Conservation (phyloP, 2,888 invertebrate species). For the Cerastis rubricosa region DNA sequence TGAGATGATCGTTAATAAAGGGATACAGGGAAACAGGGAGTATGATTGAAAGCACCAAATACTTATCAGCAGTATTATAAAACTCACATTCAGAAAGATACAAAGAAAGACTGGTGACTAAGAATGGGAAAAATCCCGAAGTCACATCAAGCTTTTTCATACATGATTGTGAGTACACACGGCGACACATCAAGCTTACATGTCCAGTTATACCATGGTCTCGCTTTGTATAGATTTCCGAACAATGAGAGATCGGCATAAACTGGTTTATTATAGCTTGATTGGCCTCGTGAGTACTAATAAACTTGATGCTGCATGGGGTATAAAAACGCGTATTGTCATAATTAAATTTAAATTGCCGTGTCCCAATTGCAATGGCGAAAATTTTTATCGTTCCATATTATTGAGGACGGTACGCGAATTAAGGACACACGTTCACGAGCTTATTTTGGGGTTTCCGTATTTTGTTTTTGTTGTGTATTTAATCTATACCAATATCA, state of each 20-base stretch:
- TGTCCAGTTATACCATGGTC: no score
- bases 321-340: slow-evolving; percentile 51
- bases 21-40: not conserved
- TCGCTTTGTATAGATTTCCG: no score
- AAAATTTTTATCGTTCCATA: slow-evolving; percentile 38
- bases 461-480: not conserved
- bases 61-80: not conserved
- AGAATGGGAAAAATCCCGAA: slow-evolving; percentile 10
- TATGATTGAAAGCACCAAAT: no score
- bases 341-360: slow-evolving; percentile 54
- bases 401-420: slow-evolving; percentile 18
- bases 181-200: no score
- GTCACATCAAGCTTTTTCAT: slow-evolving; percentile 14
- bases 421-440: slow-evolving; percentile 9
- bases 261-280: no score
- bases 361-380: slow-evolving; percentile 27
- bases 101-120: slow-evolving; percentile 1
- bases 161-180: not conserved
- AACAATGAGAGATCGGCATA: no score
- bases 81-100: not conserved
- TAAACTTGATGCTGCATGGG: slow-evolving; percentile 27
- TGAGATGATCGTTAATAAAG: not conserved
- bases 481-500: no score
- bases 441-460: not conserved
- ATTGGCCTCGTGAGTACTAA: not conserved